phyloP scores from a whole-genome alignment of 2,888 invertebrate genomes.

The Parochlus steinenii region DNA sequence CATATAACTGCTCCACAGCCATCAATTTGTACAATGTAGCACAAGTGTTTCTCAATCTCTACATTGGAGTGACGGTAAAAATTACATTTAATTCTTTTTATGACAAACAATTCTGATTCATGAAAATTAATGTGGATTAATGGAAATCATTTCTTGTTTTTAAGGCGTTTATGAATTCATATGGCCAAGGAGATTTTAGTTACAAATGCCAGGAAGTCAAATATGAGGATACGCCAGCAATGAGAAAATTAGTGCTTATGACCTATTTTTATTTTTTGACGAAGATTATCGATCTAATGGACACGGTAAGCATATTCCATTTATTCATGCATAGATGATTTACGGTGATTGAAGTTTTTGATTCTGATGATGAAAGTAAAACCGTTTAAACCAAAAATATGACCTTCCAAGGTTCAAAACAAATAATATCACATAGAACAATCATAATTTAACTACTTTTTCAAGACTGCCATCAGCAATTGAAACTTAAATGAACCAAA shows the following conservation, averaged over 20 bases:
- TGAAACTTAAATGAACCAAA: too few relatives aligned
- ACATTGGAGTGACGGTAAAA: slow-evolving; percentile 3
- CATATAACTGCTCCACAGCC: slow-evolving; percentile 40
- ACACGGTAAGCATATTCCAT: slow-evolving; percentile 28
- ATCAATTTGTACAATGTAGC: slow-evolving; percentile 49
- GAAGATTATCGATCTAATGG: slow-evolving; percentile 37
- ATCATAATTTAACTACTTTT: too few relatives aligned
- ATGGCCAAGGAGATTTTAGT: background rate
- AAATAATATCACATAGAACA: too few relatives aligned
- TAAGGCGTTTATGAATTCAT: background rate
- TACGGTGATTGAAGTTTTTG: too few relatives aligned
- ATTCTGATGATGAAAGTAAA: too few relatives aligned
- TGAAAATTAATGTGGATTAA: too few relatives aligned
- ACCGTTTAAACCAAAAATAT: too few relatives aligned
- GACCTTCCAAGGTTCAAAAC: too few relatives aligned
- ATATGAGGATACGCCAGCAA: slow-evolving; percentile 1
- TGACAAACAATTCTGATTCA: too few relatives aligned
- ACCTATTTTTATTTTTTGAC: slow-evolving; percentile 35
- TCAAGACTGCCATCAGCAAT: too few relatives aligned
- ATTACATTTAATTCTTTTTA: background rate
- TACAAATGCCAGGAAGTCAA: background rate
- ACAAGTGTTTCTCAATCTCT: slow-evolving; percentile 33
- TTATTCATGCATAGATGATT: too few relatives aligned
- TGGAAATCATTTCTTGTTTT: too few relatives aligned
- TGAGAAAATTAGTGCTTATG: slow-evolving; percentile 18